phyloP scores from a whole-genome alignment of 2,797 vertebrate species.

The Aulostomus chinensis region DNA sequence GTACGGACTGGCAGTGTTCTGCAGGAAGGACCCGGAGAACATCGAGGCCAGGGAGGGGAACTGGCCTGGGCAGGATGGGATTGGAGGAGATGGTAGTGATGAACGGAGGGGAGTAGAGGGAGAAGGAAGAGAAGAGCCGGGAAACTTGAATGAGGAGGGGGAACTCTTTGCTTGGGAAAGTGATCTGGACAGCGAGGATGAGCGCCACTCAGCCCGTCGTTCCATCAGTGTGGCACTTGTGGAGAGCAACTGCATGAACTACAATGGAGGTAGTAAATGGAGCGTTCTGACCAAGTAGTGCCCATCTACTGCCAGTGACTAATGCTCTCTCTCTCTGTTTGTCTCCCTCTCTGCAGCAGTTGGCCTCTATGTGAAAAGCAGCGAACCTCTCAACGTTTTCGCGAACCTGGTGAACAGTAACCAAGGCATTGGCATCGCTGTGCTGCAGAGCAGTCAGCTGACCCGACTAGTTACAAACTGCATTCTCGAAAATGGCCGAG shows the following conservation, averaged over 20 bases:
- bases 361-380: constrained; percentile 90
- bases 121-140: constrained; percentile 76
- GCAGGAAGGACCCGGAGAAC: constrained; percentile 84
- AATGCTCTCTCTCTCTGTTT: neutral
- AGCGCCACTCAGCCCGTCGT: constrained; percentile 77
- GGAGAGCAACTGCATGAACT: constrained; percentile 89
- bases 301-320: neutral
- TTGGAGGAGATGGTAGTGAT: constrained; percentile 64
- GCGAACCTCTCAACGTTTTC: constrained; percentile 84
- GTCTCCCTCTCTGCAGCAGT: constrained; percentile 75
- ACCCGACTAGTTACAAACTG: constrained; percentile 87
- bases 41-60: constrained; percentile 74
- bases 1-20: constrained; percentile 90
- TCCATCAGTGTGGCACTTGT: constrained; percentile 86
- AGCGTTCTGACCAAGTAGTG: neutral
- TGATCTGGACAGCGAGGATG: constrained; percentile 87
- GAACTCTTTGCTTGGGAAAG: constrained; percentile 88
- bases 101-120: constrained; percentile 70
- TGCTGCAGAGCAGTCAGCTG: constrained; percentile 89
- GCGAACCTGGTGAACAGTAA: constrained; percentile 87
- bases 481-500: constrained; percentile 84
- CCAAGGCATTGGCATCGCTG: constrained; percentile 79
- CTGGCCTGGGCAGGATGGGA: constrained; percentile 76
- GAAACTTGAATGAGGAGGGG: constrained; percentile 89
- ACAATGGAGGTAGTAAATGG: constrained; percentile 66